Evolutionary conservation across 2,797 vertebrate genomes (phyloP).

Genomic region (Melanotaenia trifasciata): DNA sequence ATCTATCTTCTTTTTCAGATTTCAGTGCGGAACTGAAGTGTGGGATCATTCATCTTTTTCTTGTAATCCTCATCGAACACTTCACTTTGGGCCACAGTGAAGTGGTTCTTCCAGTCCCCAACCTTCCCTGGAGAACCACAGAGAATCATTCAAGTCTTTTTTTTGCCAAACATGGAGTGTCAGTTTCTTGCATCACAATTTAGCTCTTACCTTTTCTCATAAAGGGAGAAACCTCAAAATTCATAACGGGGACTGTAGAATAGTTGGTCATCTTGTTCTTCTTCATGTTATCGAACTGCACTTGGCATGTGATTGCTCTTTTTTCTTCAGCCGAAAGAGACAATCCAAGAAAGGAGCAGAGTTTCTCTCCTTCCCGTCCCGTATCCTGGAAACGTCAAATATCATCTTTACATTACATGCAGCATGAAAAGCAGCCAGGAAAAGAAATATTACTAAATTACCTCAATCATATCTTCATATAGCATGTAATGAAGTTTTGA

Average conservation of each 20-base stretch:
- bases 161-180: not conserved
- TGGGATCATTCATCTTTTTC: conserved; percentile 67
- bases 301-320: conserved; percentile 69
- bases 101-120: conserved; percentile 80
- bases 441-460: conserved; percentile 9
- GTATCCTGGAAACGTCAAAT: conserved; percentile 43
- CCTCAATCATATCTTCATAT: conserved; percentile 64
- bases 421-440: not conserved
- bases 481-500: conserved; percentile 68
- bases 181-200: not conserved
- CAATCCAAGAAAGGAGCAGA: conserved; percentile 61
- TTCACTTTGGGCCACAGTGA: conserved; percentile 73
- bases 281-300: conserved; percentile 87
- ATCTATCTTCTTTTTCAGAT: conserved; percentile 26
- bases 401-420: not conserved
- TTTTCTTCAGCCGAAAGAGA: conserved; percentile 67
- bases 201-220: conserved; percentile 88
- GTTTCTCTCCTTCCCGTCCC: conserved; percentile 58
- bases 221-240: conserved; percentile 84
- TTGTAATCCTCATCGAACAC: conserved; percentile 76
- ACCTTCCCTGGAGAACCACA: conserved; percentile 70
- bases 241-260: conserved; percentile 71
- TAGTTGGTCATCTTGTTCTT: conserved; percentile 65
- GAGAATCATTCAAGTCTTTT: conserved; percentile 1
- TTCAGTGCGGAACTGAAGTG: conserved; percentile 50